phyloP scores from a whole-genome alignment of 2,797 vertebrate genomes.

The Triplophysa bombifrons region DNA sequence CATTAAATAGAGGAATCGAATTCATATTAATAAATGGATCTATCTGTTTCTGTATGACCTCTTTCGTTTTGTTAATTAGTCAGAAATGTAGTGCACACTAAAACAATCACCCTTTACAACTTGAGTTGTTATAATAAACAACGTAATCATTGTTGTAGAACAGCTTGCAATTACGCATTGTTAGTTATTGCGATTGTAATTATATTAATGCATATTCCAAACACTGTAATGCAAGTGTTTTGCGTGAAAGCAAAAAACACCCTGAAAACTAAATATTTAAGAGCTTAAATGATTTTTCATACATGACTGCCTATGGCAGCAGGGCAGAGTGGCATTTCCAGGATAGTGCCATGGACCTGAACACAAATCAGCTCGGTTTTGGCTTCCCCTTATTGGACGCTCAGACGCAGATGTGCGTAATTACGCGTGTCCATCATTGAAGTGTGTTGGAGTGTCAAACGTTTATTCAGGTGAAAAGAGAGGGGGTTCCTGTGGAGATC shows the following conservation, averaged over 20 bases:
- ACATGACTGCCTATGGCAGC: conserved; percentile 20
- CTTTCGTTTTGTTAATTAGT: neutral
- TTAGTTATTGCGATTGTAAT: conserved; percentile 18
- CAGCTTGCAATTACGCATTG: neutral
- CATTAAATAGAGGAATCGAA: neutral
- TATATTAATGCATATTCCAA: neutral
- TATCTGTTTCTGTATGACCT: neutral
- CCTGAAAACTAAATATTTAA: conserved; percentile 6
- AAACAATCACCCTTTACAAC: neutral
- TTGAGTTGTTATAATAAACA: neutral
- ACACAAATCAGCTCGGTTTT: conserved; percentile 25
- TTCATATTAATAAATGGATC: neutral
- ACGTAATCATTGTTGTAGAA: conserved; percentile 17
- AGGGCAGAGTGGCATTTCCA: conserved; percentile 17
- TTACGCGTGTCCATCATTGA: conserved; percentile 48
- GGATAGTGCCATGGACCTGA: conserved; percentile 26
- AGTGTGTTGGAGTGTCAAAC: conserved; percentile 41
- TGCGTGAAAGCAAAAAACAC: neutral
- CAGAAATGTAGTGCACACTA: neutral
- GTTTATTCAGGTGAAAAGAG: conserved; percentile 34
- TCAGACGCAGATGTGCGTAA: conserved; percentile 49
- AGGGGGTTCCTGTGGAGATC: conserved; percentile 19
- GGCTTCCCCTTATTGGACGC: conserved; percentile 35
- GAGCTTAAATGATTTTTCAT: conserved; percentile 6
- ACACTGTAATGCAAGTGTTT: neutral